Evolutionary conservation across 2,113 vertebrate species (phyloP).

Genomic region (Anhinga rufa): DNA sequence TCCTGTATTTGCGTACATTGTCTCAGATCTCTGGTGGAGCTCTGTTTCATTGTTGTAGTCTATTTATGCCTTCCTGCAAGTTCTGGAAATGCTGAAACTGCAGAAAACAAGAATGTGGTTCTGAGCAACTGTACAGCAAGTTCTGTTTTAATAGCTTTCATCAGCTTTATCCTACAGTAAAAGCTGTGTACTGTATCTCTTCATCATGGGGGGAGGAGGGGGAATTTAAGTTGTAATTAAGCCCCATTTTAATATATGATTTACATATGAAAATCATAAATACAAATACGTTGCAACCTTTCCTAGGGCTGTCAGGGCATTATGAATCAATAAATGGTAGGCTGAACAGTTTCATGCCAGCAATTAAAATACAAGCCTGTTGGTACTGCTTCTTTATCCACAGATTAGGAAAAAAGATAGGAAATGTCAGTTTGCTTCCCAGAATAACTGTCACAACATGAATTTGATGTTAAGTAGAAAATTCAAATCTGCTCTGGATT

Average conservation of each 20-base stretch:
- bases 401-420: background rate
- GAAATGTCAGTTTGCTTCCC: background rate
- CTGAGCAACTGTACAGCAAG: slow-evolving; percentile 39
- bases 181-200: background rate
- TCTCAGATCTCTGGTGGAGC: slow-evolving; percentile 61
- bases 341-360: background rate
- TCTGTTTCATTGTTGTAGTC: slow-evolving; percentile 63
- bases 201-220: background rate
- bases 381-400: background rate
- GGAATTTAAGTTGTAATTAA: slow-evolving; percentile 7
- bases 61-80: slow-evolving; percentile 60
- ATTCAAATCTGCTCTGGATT: background rate
- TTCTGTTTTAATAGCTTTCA: slow-evolving; percentile 37
- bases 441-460: background rate
- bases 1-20: slow-evolving; percentile 39
- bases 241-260: background rate
- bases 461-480: background rate
- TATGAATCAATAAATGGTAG: background rate
- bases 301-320: background rate
- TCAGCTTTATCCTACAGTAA: slow-evolving; percentile 30
- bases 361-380: background rate
- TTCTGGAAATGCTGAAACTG: slow-evolving; percentile 61
- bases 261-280: background rate
- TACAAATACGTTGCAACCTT: background rate
- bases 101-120: slow-evolving; percentile 46